Conservation (phyloP, 2,113 vertebrate species). For the Acanthochromis polyacanthus region DNA sequence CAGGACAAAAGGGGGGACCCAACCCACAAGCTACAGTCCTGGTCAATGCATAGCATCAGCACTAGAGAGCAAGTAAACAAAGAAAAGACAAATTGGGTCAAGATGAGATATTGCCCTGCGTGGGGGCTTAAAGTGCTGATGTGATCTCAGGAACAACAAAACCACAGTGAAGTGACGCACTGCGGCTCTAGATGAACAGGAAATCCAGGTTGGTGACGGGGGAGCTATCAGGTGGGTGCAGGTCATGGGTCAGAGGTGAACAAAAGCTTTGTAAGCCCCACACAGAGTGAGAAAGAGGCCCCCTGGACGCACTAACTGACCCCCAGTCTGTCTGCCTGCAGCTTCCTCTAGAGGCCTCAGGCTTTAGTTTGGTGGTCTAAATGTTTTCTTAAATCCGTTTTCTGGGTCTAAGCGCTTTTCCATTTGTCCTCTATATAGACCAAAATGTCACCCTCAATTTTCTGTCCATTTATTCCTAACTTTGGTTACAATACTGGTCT, state of each 20-base stretch:
- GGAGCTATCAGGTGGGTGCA: constrained; percentile 67
- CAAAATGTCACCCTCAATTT: constrained; percentile 18
- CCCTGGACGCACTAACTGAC: constrained; percentile 30
- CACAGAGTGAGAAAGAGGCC: constrained; percentile 57
- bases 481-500: constrained; percentile 46
- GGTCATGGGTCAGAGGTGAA: constrained; percentile 74
- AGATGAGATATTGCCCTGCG: constrained; percentile 9
- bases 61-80: constrained; percentile 9
- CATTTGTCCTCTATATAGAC: constrained; percentile 29
- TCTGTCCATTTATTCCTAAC: constrained; percentile 39
- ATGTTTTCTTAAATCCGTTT: constrained; percentile 26
- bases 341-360: background rate
- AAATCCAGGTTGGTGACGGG: constrained; percentile 64
- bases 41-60: background rate
- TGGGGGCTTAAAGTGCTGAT: background rate
- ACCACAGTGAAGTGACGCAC: background rate
- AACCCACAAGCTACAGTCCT: background rate
- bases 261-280: constrained; percentile 77
- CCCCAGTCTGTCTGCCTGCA: constrained; percentile 33
- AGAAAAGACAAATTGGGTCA: background rate
- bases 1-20: constrained; percentile 16
- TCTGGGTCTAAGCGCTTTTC: constrained; percentile 29
- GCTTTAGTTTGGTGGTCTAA: constrained; percentile 15
- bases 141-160: constrained; percentile 49
- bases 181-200: constrained; percentile 43